Conservation (phyloP, 2,888 invertebrate genomes). For the Hipparchia sbordonii region DNA sequence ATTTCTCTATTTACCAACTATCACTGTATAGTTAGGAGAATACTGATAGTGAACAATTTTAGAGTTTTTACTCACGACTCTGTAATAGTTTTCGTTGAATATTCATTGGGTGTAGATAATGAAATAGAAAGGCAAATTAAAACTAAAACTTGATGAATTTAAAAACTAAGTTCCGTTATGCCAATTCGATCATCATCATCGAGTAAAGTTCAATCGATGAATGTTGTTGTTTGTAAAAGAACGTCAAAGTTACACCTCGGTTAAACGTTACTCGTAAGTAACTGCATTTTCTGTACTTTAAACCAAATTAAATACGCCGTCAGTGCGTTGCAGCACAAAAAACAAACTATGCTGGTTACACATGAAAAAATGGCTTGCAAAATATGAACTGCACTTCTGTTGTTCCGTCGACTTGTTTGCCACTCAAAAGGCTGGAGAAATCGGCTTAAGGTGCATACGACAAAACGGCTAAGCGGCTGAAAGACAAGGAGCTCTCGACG, state of each 20-base stretch:
- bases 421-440: constrained; percentile 40
- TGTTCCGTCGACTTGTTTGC: constrained; percentile 33
- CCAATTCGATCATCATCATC: too few species aligned
- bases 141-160: too few species aligned
- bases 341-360: not conserved
- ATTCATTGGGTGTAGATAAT: too few species aligned
- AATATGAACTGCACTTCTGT: constrained; percentile 20
- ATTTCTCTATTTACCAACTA: not conserved
- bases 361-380: constrained; percentile 8
- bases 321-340: not conserved
- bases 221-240: too few species aligned
- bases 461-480: constrained; percentile 54
- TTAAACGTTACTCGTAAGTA: not conserved
- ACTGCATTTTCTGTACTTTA: not conserved
- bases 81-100: too few species aligned
- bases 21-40: not conserved
- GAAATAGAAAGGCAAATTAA: too few species aligned
- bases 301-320: not conserved
- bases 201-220: too few species aligned
- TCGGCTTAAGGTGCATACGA: constrained; percentile 44
- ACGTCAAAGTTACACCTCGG: too few species aligned
- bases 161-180: too few species aligned
- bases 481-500: constrained; percentile 68
- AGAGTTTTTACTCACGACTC: too few species aligned
- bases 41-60: not conserved